phyloP scores from a whole-genome alignment of 2,797 vertebrate genomes.

The Paratrypauchen microcephalus region DNA sequence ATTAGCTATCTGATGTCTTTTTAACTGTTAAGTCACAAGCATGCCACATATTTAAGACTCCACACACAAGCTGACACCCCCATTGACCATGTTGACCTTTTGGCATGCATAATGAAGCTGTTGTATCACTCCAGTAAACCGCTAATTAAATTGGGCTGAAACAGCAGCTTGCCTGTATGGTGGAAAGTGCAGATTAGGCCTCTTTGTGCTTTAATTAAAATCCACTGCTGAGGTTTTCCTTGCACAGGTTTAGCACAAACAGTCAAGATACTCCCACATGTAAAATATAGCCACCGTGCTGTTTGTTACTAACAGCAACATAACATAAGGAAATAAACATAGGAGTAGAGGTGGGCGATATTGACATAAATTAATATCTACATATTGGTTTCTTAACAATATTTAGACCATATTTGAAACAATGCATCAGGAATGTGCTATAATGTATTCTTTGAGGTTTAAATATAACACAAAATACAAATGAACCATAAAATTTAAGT shows the following conservation, averaged over 20 bases:
- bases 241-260: conserved; percentile 31
- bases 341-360: too few species aligned
- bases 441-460: too few species aligned
- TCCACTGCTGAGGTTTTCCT: conserved; percentile 52
- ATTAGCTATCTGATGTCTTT: conserved; percentile 45
- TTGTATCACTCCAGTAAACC: conserved; percentile 71
- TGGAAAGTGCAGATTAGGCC: conserved; percentile 72
- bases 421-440: too few species aligned
- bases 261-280: conserved; percentile 6
- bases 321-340: background rate
- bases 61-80: conserved; percentile 51
- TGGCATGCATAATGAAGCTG: conserved; percentile 75
- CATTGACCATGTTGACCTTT: conserved; percentile 64
- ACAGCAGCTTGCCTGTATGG: conserved; percentile 64
- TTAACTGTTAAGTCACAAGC: conserved; percentile 58
- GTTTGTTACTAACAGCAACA: conserved; percentile 5
- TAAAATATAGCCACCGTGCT: conserved; percentile 2
- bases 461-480: too few species aligned
- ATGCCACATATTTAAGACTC: conserved; percentile 55
- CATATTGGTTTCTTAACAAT: too few species aligned
- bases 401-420: too few species aligned
- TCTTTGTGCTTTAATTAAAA: conserved; percentile 77
- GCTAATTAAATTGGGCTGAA: conserved; percentile 79
- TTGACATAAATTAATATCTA: too few species aligned
- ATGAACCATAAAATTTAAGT: too few species aligned